Base-by-base conservation (phyloP, 2,888 invertebrate genomes). In the Nymphalis polychloros region DNA sequence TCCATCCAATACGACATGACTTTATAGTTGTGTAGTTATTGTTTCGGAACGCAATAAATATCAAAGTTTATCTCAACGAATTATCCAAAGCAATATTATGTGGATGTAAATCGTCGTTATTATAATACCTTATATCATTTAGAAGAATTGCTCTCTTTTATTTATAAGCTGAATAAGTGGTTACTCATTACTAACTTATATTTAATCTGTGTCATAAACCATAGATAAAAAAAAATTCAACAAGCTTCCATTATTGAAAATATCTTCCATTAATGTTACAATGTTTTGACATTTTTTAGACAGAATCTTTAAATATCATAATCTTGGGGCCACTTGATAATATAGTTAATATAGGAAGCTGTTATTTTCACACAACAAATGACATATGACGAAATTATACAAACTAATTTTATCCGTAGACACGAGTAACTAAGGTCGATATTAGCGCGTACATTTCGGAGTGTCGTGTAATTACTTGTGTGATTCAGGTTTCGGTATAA, bases 1-100 rank as follows among this genome's bases (percentile, higher is more conserved):
- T 79, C 88, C 89, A 90, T 90, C 88, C 87, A 82, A 80, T 86
- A 78, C 87, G 91, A 87, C 90, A 90, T 90, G 89, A 86, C 88
- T 81, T 75, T 48, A 20, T 72, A 31, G 67, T 74, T 72, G 64
- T 67, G 59, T 66, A 74, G 73, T 73, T 73, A 77, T 78, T 77
- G 27, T 52, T 69, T 60, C 41, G 63, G 64, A 46, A 69, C 65
- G 84, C 82, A 84, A 86, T 85, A 87, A 79, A 66, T 53, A 64
- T 57, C n/a, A 57, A 57, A 16, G 49, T 70, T 73, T 73, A 75
- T 81, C 79, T 86, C 84, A 87, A 88, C 87, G 87, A 89, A 89
- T 88, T 88, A 85, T 78, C 77, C 73, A 79, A 88, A 91, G 90
- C 90, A 92, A 92, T 91, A 91, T 76, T 84, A 79, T 77, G 76